Conservation (phyloP, 2,888 invertebrate genomes). For the Lasioglossum zephyrum region DNA sequence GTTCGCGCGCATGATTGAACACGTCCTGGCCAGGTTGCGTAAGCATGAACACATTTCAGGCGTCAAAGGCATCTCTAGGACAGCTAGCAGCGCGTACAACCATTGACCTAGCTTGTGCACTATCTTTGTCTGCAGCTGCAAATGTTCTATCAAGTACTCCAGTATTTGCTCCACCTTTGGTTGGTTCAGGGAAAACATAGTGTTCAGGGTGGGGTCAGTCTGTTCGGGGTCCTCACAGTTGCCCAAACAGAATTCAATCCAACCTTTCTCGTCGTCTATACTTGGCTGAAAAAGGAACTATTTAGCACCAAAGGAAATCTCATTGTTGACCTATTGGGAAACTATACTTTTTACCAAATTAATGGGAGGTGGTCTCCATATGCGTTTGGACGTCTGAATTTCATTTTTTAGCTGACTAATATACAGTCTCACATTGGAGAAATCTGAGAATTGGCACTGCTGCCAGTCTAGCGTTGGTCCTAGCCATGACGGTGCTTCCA, state of each 20-base stretch:
- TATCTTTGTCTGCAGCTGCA: slow-evolving; percentile 84
- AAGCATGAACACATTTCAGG: slow-evolving; percentile 89
- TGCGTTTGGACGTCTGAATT: slow-evolving; percentile 69
- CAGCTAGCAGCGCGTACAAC: slow-evolving; percentile 89
- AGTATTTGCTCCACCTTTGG: slow-evolving; percentile 84
- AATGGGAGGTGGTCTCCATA: slow-evolving; percentile 51
- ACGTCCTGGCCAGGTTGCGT: slow-evolving; percentile 88
- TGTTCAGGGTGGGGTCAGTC: slow-evolving; percentile 73
- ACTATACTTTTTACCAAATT: slow-evolving; percentile 61
- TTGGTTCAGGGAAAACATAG: slow-evolving; percentile 85
- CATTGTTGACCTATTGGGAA: background rate
- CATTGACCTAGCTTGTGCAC: slow-evolving; percentile 87
- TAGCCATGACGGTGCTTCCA: slow-evolving; percentile 84
- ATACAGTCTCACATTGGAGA: slow-evolving; percentile 87
- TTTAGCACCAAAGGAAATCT: background rate
- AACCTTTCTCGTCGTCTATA: slow-evolving; percentile 83
- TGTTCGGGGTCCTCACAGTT: slow-evolving; percentile 8
- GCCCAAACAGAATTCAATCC: slow-evolving; percentile 85
- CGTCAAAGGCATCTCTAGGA: slow-evolving; percentile 88
- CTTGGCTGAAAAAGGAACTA: slow-evolving; percentile 81
- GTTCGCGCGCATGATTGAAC: slow-evolving; percentile 85
- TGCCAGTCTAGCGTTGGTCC: slow-evolving; percentile 88
- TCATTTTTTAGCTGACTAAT: slow-evolving; percentile 79
- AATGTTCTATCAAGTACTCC: slow-evolving; percentile 85
- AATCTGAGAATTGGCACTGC: slow-evolving; percentile 88